Evolutionary conservation across 1,140 invertebrate species (phyloP).

Genomic region (Belonocnema kinseyi): DNA sequence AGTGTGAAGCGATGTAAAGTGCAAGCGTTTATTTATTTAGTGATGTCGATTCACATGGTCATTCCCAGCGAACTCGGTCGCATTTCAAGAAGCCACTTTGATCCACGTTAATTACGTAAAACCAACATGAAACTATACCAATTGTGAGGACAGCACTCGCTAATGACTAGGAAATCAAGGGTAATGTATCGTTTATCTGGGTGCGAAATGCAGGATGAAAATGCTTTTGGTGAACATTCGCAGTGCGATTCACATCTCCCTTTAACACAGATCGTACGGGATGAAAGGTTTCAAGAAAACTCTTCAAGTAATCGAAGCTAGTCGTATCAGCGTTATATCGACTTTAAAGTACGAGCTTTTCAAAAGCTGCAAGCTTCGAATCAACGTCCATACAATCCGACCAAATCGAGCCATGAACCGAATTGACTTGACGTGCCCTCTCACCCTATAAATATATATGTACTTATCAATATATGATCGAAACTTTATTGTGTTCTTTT

Average conservation of each 20-base stretch:
- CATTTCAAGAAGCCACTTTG: slow-evolving; percentile 29
- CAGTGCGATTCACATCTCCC: background rate
- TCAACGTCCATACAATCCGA: slow-evolving; percentile 1
- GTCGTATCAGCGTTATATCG: slow-evolving; percentile 55
- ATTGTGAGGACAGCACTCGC: slow-evolving; percentile 27
- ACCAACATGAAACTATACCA: slow-evolving; percentile 15
- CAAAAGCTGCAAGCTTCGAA: background rate
- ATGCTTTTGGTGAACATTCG: background rate
- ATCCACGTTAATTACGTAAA: slow-evolving; percentile 27
- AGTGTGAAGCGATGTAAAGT: slow-evolving; percentile 21
- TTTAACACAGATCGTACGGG: background rate
- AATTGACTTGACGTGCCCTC: background rate
- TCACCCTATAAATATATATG: background rate
- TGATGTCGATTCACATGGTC: slow-evolving; percentile 25
- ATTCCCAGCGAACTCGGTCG: slow-evolving; percentile 18
- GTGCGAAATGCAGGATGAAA: background rate
- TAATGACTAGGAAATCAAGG: slow-evolving; percentile 25
- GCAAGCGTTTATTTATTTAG: slow-evolving; percentile 18
- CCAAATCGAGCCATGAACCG: background rate
- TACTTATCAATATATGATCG: background rate
- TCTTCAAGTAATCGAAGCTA: slow-evolving; percentile 54
- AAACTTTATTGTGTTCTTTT: background rate
- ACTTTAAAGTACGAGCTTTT: slow-evolving; percentile 31
- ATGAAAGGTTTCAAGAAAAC: slow-evolving; percentile 49
- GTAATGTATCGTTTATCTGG: background rate